Percentiles rank a stretch among this genome's conserved stretches.
Evolutionary conservation across 2,113 vertebrate genomes (phyloP).

Genomic region (Siphamia tubifer): DNA sequence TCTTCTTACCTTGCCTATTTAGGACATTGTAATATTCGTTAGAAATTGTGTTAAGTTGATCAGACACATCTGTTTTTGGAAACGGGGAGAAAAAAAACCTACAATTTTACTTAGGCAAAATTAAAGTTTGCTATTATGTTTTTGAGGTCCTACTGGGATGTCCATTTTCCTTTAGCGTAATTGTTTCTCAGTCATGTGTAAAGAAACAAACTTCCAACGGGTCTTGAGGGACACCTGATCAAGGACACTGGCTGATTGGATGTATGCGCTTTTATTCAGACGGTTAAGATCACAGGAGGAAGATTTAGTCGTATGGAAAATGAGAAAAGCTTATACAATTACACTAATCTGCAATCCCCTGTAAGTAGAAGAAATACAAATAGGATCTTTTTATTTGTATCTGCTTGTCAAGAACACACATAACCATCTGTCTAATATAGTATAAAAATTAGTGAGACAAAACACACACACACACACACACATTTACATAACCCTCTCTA

Average conservation of each 20-base stretch:
- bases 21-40: conserved; percentile 11
- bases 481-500: too few relatives aligned
- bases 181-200: conserved; percentile 44
- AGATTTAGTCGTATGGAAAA: conserved; percentile 15
- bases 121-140: conserved; percentile 49
- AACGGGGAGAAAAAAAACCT: conserved; percentile 1
- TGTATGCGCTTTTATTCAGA: conserved; percentile 1
- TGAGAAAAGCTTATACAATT: not conserved
- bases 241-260: conserved; percentile 18
- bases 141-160: conserved; percentile 40
- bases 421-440: not conserved
- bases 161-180: conserved; percentile 54
- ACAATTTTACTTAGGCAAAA: conserved; percentile 30
- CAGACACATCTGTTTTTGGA: conserved; percentile 27
- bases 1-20: conserved; percentile 8
- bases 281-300: not conserved
- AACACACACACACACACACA: not conserved
- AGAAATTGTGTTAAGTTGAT: conserved; percentile 26
- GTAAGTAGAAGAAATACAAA: not conserved
- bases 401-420: not conserved
- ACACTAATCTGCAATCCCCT: not conserved
- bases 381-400: not conserved
- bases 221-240: conserved; percentile 35
- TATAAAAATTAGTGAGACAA: not conserved
- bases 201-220: conserved; percentile 26